These are phyloP conservation scores for Scaptomyza graminum DNA, from an alignment of 1,140 invertebrate species.

Conservation along the genomic window DNA sequence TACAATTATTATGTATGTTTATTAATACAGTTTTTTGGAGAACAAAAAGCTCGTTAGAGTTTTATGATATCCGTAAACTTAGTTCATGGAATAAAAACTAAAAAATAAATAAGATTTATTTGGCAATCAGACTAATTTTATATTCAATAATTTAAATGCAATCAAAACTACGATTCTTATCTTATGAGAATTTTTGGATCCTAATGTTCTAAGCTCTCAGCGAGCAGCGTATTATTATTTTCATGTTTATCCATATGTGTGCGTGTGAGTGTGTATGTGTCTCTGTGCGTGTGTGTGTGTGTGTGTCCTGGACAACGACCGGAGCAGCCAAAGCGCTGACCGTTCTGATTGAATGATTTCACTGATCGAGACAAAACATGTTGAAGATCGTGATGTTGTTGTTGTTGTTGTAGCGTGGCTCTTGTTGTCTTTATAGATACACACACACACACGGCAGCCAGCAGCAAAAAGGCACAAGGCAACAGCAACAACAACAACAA, in stretches of 20 bases:
- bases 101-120: too few species aligned
- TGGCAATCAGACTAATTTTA: too few species aligned
- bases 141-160: neutral
- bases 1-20: too few species aligned
- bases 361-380: constrained; percentile 82
- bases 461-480: neutral
- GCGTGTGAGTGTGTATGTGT: constrained; percentile 29
- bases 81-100: too few species aligned
- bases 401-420: constrained; percentile 25
- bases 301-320: constrained; percentile 71
- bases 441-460: constrained; percentile 63
- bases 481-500: constrained; percentile 15
- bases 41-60: too few species aligned
- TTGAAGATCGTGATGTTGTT: constrained; percentile 76
- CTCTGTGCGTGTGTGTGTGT: constrained; percentile 22
- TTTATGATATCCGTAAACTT: too few species aligned
- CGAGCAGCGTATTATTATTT: too few species aligned
- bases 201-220: neutral
- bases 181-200: neutral
- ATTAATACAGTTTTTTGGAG: too few species aligned
- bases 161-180: neutral
- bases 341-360: constrained; percentile 82
- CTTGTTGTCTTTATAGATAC: constrained; percentile 73
- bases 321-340: constrained; percentile 60
- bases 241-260: neutral